Evolutionary conservation across 2,113 vertebrate species (phyloP).

Genomic region (Rhodinocichla rosea): DNA sequence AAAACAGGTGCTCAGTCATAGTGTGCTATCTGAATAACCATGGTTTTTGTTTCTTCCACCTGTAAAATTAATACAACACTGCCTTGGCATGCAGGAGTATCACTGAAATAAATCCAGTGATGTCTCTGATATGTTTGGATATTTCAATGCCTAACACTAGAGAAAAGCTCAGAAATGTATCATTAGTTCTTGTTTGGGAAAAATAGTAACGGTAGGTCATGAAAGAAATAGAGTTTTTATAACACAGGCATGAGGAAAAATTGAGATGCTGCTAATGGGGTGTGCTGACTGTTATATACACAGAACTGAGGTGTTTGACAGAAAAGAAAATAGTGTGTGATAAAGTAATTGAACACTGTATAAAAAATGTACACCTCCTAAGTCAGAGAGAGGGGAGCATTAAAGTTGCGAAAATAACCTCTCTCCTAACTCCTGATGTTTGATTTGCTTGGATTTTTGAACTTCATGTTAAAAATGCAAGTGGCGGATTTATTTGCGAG

Average conservation of each 20-base stretch:
- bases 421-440: not conserved
- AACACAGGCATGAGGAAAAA: not conserved
- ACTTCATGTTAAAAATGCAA: not conserved
- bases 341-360: not conserved
- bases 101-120: not conserved
- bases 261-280: not conserved
- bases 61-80: not conserved
- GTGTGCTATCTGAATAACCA: not conserved
- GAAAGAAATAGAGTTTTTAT: not conserved
- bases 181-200: not conserved
- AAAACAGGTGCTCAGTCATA: not conserved
- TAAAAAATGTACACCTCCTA: not conserved
- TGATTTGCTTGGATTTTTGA: not conserved
- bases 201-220: rapidly evolving
- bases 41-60: not conserved
- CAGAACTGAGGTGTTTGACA: not conserved
- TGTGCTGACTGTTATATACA: not conserved
- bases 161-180: not conserved
- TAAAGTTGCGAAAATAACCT: not conserved
- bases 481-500: not conserved
- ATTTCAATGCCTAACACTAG: not conserved
- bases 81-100: not conserved
- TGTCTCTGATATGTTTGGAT: not conserved
- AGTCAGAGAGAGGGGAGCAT: not conserved
- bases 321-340: not conserved